Conservation (phyloP, 2,797 vertebrate species). For the Pseudomugil tenellus region DNA sequence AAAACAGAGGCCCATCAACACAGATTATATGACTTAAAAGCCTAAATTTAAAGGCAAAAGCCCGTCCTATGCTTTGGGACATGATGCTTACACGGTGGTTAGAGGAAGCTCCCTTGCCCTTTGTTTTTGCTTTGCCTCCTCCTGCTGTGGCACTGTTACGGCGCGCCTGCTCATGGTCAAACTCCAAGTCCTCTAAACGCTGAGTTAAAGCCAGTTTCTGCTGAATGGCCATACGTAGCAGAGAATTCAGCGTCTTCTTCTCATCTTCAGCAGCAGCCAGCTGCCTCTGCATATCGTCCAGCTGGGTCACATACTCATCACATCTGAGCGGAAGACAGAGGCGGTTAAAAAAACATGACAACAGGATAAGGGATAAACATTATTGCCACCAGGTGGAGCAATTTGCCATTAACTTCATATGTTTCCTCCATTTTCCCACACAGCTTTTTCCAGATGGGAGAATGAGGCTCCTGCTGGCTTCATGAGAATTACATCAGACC, state of each 20-base stretch:
- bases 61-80: constrained; percentile 10
- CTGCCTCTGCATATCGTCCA: constrained; percentile 99
- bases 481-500: constrained; percentile 72
- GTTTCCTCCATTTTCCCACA: constrained; percentile 56
- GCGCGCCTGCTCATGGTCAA: constrained; percentile 93
- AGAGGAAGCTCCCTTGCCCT: constrained; percentile 81
- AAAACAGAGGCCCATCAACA: neutral
- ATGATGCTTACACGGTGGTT: constrained; percentile 88
- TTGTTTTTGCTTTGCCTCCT: constrained; percentile 77
- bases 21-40: neutral
- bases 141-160: constrained; percentile 77
- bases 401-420: constrained; percentile 30
- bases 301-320: constrained; percentile 96
- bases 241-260: constrained; percentile 97
- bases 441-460: constrained; percentile 72
- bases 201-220: constrained; percentile 98
- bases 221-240: constrained; percentile 99
- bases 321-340: constrained; percentile 81
- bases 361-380: neutral
- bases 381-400: constrained; percentile 68
- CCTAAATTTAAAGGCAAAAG: neutral
- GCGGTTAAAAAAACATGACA: neutral
- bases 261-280: constrained; percentile 95
- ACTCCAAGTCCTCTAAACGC: constrained; percentile 95
- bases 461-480: constrained; percentile 48